A percentile compares a stretch with the other conserved stretches of the same genome.
Conservation (phyloP, 2,888 invertebrate species). For the Parnassius mnemosyne region DNA sequence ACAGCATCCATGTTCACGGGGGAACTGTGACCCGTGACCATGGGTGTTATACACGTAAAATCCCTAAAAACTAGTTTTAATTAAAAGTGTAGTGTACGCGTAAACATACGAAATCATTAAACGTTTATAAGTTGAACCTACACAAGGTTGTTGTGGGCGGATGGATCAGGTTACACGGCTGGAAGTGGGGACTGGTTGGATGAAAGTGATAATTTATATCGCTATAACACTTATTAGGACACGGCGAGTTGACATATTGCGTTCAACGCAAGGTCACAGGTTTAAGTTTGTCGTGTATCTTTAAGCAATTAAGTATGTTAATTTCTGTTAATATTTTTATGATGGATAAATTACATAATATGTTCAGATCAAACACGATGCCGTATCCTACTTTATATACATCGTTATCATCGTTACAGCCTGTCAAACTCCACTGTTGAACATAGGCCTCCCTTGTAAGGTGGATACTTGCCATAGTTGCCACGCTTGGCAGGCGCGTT, state of each 20-base stretch:
- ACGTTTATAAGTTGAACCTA: not conserved
- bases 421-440: too few species aligned
- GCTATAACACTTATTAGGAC: slow-evolving; percentile 21
- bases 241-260: slow-evolving; percentile 2
- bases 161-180: slow-evolving; percentile 4
- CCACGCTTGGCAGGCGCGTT: too few species aligned
- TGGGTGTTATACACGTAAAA: too few species aligned
- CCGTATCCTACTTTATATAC: too few species aligned
- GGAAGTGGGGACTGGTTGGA: slow-evolving; percentile 11
- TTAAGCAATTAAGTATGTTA: slow-evolving; percentile 3
- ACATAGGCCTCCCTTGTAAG: too few species aligned
- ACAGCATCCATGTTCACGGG: too few species aligned
- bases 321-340: slow-evolving; percentile 12
- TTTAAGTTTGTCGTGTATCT: slow-evolving; percentile 1
- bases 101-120: too few species aligned
- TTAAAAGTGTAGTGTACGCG: too few species aligned
- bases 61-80: too few species aligned
- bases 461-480: not conserved
- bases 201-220: slow-evolving; percentile 20
- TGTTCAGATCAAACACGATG: too few species aligned
- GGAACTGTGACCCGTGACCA: too few species aligned
- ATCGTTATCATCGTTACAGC: too few species aligned
- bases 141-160: not conserved
- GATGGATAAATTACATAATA: not conserved
- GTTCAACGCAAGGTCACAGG: not conserved